Conservation (phyloP, 2,888 invertebrate genomes). For the Ctena decussata region DNA sequence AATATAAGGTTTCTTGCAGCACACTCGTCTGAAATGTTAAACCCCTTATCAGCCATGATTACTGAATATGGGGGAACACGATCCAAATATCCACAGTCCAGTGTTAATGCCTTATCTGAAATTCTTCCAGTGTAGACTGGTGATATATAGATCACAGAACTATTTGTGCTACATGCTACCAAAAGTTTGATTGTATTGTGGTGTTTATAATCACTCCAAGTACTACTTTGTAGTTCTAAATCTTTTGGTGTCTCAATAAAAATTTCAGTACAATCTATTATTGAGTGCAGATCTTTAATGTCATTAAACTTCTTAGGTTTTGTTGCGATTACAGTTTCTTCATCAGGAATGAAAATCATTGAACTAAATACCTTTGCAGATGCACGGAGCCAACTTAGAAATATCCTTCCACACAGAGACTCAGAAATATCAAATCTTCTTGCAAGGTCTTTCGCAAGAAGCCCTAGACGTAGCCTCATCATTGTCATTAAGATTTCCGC, state of each 20-base stretch:
- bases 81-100: slow-evolving; percentile 57
- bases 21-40: slow-evolving; percentile 57
- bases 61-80: slow-evolving; percentile 38
- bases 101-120: slow-evolving; percentile 56
- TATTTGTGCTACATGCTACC: slow-evolving; percentile 58
- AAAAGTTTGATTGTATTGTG: slow-evolving; percentile 68
- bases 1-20: slow-evolving; percentile 18
- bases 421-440: slow-evolving; percentile 49
- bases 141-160: slow-evolving; percentile 51
- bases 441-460: slow-evolving; percentile 48
- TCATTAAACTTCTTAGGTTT: slow-evolving; percentile 39
- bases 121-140: slow-evolving; percentile 57
- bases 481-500: slow-evolving; percentile 49
- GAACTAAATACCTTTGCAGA: slow-evolving; percentile 8
- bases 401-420: slow-evolving; percentile 38
- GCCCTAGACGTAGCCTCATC: slow-evolving; percentile 49
- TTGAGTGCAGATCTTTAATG: slow-evolving; percentile 41
- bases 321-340: slow-evolving; percentile 37
- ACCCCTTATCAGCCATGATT: slow-evolving; percentile 68
- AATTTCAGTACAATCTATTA: slow-evolving; percentile 52
- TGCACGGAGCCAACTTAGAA: slow-evolving; percentile 50
- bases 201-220: slow-evolving; percentile 70
- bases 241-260: slow-evolving; percentile 63
- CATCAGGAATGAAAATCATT: slow-evolving; percentile 33
- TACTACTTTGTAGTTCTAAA: slow-evolving; percentile 42